These are phyloP conservation scores for Hippopotamus amphibius DNA, from an alignment of 2,113 vertebrate species.

Conservation along the genomic window DNA sequence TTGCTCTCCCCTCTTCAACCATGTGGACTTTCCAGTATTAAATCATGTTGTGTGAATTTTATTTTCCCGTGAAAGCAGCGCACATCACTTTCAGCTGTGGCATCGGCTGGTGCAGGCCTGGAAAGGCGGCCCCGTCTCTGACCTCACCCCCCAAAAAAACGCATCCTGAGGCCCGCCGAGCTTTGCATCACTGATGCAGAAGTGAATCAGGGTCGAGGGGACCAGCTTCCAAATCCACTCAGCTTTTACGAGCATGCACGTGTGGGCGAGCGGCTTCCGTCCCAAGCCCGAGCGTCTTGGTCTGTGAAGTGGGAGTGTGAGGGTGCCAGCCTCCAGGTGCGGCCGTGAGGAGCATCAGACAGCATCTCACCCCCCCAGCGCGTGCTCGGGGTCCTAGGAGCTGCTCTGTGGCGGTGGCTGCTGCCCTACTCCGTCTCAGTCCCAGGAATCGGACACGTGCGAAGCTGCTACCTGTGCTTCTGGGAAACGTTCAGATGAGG, in stretches of 20 bases:
- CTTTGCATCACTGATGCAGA: not conserved
- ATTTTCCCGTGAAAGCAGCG: not conserved
- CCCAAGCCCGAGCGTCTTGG: fast-evolving
- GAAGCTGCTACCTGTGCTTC: not conserved
- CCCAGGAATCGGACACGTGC: fast-evolving
- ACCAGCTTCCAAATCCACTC: not conserved
- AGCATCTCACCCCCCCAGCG: fast-evolving
- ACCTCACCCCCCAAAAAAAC: not conserved
- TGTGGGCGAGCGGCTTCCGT: fast-evolving
- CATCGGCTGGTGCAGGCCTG: not conserved
- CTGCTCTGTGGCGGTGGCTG: fast-evolving
- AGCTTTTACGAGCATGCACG: fast-evolving
- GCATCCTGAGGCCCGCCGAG: not conserved
- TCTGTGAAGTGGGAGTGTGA: fast-evolving
- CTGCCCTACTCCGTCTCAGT: fast-evolving
- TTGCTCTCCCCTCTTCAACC: not conserved
- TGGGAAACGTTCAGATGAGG: not conserved
- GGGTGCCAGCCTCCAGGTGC: fast-evolving
- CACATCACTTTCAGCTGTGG: not conserved
- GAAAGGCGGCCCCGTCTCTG: not conserved
- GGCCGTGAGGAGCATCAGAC: not conserved
- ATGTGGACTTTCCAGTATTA: not conserved
- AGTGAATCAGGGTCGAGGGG: not conserved
- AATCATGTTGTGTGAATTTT: fast-evolving
- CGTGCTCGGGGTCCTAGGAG: not conserved